Percentiles rank a stretch among this genome's conserved stretches.
phyloP scores from a whole-genome alignment of 2,797 vertebrate genomes.

The Aulostomus chinensis region DNA sequence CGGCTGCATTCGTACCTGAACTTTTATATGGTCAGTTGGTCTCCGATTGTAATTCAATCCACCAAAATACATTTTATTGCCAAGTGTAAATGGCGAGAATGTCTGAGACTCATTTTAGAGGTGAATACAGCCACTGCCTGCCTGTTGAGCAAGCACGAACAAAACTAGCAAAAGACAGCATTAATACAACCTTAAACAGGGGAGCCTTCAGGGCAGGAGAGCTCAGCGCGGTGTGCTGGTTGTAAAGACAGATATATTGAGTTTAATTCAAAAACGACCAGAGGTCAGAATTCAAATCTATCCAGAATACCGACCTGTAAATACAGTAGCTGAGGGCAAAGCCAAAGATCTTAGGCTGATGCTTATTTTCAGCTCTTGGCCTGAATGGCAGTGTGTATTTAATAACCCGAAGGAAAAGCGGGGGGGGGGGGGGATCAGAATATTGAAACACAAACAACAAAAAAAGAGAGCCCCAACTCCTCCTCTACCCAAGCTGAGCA shows the following conservation, averaged over 20 bases:
- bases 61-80: no score
- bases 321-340: slow-evolving; percentile 31
- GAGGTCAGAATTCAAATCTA: slow-evolving; percentile 27
- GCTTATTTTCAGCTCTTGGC: slow-evolving; percentile 31
- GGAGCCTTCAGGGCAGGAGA: slow-evolving; percentile 1
- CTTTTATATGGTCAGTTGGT: no score
- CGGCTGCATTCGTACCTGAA: no score
- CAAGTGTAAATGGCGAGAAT: no score
- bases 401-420: slow-evolving; percentile 27
- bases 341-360: slow-evolving; percentile 20
- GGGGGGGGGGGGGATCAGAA: no score
- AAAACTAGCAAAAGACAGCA: no score
- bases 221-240: not conserved
- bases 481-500: slow-evolving; percentile 20
- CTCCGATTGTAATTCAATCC: no score
- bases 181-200: no score
- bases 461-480: slow-evolving; percentile 1
- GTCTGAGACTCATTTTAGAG: not conserved
- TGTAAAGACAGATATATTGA: slow-evolving; percentile 26
- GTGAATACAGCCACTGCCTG: not conserved
- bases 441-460: slow-evolving; percentile 31
- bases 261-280: slow-evolving; percentile 27
- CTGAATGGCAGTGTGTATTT: slow-evolving; percentile 28
- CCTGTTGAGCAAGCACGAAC: not conserved
- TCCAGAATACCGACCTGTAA: slow-evolving; percentile 20